These are phyloP conservation scores for Albula glossodonta DNA, from an alignment of 2,113 vertebrate genomes.

Conservation along the genomic window DNA sequence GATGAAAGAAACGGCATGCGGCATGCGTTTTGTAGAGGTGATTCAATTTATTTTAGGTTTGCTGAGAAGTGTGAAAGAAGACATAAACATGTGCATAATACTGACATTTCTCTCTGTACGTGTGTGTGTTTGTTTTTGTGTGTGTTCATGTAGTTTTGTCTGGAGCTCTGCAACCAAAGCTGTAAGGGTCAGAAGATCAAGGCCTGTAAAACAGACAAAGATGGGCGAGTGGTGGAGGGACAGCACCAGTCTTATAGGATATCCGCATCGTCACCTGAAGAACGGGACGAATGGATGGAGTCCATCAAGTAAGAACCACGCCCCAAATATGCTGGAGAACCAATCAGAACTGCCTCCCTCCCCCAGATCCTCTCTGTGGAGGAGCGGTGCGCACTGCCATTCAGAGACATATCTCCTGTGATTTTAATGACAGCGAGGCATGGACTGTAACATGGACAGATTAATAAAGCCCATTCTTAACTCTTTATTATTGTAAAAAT, in stretches of 20 bases:
- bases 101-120: neutral
- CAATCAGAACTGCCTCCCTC: neutral
- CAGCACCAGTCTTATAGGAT: conserved; percentile 90
- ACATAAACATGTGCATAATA: no score
- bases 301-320: conserved; percentile 77
- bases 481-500: no score
- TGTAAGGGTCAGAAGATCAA: conserved; percentile 89
- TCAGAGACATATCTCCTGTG: no score
- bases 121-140: conserved; percentile 29
- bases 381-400: no score
- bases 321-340: neutral
- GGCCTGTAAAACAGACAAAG: conserved; percentile 89
- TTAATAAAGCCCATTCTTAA: no score
- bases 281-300: conserved; percentile 84
- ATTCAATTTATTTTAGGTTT: no score
- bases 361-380: neutral
- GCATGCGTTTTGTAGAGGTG: no score
- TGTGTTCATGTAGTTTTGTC: conserved; percentile 75
- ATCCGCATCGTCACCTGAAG: conserved; percentile 77
- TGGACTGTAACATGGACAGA: no score
- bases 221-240: conserved; percentile 87
- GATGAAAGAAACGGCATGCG: neutral
- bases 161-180: conserved; percentile 82
- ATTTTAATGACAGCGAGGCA: no score
- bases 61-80: no score